Evolutionary conservation across 2,797 vertebrate genomes (phyloP).

Genomic region (Molossus alvarezi): DNA sequence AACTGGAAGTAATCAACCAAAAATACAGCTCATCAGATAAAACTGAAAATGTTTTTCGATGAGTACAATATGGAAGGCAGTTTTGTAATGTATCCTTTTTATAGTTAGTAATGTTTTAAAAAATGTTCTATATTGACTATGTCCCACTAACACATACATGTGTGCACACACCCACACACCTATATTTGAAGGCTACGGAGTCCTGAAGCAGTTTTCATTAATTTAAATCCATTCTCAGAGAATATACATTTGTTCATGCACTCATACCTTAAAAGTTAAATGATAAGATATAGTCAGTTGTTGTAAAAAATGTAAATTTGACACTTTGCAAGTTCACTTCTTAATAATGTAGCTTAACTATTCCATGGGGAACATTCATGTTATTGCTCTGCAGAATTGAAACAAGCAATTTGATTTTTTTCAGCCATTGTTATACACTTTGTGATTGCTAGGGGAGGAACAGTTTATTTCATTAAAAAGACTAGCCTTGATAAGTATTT

Average conservation of each 20-base stretch:
- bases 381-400: background rate
- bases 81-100: background rate
- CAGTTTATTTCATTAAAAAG: constrained; percentile 4
- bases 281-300: background rate
- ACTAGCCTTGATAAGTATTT: background rate
- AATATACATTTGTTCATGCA: background rate
- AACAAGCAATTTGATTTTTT: background rate
- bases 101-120: background rate
- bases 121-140: background rate
- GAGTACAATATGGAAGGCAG: background rate
- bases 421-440: background rate
- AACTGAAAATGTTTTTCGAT: background rate
- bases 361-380: background rate
- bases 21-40: background rate
- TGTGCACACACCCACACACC: background rate
- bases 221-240: constrained; percentile 28
- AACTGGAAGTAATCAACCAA: background rate
- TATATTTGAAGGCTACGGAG: background rate
- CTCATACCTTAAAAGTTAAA: constrained; percentile 38
- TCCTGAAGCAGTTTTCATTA: background rate
- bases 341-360: background rate
- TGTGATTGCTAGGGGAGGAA: background rate
- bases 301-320: constrained; percentile 12
- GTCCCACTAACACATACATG: background rate
- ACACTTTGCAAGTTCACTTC: background rate